Evolutionary conservation across 2,888 invertebrate genomes (phyloP).

Genomic region (Drosophila prolongata): DNA sequence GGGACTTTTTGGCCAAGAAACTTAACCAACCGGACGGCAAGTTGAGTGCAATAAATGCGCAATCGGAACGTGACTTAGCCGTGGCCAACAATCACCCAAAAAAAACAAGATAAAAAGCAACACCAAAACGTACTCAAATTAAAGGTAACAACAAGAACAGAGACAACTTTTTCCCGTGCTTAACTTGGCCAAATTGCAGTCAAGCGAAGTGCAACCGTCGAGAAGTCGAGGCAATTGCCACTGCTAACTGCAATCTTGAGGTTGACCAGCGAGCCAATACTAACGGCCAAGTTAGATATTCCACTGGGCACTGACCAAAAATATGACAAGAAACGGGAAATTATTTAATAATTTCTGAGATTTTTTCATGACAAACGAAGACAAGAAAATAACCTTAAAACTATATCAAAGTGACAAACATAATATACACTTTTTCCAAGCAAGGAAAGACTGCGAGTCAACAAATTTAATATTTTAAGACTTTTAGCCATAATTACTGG

Average conservation of each 20-base stretch:
- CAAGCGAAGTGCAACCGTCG: slow-evolving; percentile 47
- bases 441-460: too few species aligned
- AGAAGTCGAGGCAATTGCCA: slow-evolving; percentile 41
- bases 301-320: neutral
- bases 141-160: slow-evolving; percentile 64
- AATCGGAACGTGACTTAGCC: slow-evolving; percentile 66
- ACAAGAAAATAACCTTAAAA: too few species aligned
- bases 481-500: too few species aligned
- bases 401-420: too few species aligned
- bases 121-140: slow-evolving; percentile 46
- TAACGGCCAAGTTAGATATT: slow-evolving; percentile 8
- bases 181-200: slow-evolving; percentile 41
- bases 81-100: slow-evolving; percentile 61
- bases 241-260: slow-evolving; percentile 28
- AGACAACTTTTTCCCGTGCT: slow-evolving; percentile 32
- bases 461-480: too few species aligned
- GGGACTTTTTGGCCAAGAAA: slow-evolving; percentile 36
- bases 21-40: slow-evolving; percentile 55
- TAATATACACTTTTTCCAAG: too few species aligned
- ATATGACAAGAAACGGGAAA: neutral
- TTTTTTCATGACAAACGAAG: too few species aligned
- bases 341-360: too few species aligned
- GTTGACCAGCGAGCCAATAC: slow-evolving; percentile 22
- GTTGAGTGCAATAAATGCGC: slow-evolving; percentile 39
- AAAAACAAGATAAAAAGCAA: slow-evolving; percentile 23